Evolutionary conservation across 2,113 vertebrate species (phyloP).

Genomic region (Chloropsis cyanopogon): DNA sequence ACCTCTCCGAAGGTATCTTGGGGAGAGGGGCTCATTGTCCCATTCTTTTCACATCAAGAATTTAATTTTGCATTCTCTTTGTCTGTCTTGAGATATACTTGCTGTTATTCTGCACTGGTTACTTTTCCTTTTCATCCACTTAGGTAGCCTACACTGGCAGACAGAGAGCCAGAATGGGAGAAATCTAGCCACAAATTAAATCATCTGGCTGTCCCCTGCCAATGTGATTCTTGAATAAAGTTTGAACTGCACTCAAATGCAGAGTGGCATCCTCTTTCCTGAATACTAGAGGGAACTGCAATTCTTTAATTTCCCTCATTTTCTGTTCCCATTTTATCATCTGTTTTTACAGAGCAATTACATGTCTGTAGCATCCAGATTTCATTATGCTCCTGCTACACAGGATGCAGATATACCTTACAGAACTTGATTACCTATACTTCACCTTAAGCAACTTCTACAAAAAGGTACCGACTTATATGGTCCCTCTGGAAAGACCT

Average conservation of each 20-base stretch:
- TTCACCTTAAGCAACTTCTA: not conserved
- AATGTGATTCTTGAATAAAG: slow-evolving; percentile 25
- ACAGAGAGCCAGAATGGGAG: not conserved
- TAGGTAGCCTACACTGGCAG: not conserved
- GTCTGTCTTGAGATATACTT: slow-evolving; percentile 62
- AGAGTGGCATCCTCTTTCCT: not conserved
- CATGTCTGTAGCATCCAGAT: not conserved
- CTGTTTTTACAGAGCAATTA: not conserved
- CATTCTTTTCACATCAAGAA: slow-evolving; percentile 72
- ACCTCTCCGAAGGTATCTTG: slow-evolving; percentile 73
- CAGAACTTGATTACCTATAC: not conserved
- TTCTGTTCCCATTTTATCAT: not conserved
- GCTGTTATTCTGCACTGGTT: slow-evolving; percentile 37
- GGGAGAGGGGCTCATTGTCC: slow-evolving; percentile 68
- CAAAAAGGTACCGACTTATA: not conserved
- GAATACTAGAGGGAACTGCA: not conserved
- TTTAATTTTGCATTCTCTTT: slow-evolving; percentile 80
- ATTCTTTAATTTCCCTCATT: not conserved
- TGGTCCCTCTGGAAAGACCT: not conserved
- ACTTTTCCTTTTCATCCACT: not conserved
- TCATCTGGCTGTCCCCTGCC: not conserved
- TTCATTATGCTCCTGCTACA: not conserved
- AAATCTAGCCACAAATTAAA: slow-evolving; percentile 13
- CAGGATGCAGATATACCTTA: not conserved
- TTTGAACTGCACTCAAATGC: slow-evolving; percentile 22